Evolutionary conservation across 1,140 invertebrate species (phyloP).

Genomic region (Brachystomella parvula): DNA sequence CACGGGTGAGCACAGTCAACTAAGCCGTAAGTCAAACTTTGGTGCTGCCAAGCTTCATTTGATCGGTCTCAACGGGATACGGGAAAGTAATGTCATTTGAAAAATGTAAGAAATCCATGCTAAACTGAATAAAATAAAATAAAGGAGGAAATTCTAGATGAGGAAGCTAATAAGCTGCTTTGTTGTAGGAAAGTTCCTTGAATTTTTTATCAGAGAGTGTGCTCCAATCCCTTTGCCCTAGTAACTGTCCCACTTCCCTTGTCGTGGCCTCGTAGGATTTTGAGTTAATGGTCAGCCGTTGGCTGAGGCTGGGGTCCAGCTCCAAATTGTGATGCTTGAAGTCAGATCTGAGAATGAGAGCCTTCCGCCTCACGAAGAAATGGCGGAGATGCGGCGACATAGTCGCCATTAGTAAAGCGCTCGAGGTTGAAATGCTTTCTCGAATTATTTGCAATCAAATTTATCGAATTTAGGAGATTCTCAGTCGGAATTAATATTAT

Average conservation of each 20-base stretch:
- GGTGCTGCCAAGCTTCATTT: no score
- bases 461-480: neutral
- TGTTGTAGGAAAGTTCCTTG: slow-evolving; percentile 40
- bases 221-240: slow-evolving; percentile 59
- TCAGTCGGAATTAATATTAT: neutral
- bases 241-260: slow-evolving; percentile 58
- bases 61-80: no score
- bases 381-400: slow-evolving; percentile 55
- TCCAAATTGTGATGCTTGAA: slow-evolving; percentile 54
- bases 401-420: slow-evolving; percentile 62
- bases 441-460: slow-evolving; percentile 54
- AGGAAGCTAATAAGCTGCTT: slow-evolving; percentile 21
- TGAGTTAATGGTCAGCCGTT: slow-evolving; percentile 42
- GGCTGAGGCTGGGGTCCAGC: slow-evolving; percentile 27
- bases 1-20: no score
- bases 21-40: no score
- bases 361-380: slow-evolving; percentile 63
- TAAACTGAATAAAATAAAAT: neutral
- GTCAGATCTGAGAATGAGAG: slow-evolving; percentile 60
- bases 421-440: slow-evolving; percentile 70
- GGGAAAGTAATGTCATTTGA: neutral
- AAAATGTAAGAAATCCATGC: neutral
- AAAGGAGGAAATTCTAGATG: neutral
- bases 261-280: slow-evolving; percentile 57
- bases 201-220: slow-evolving; percentile 66